Conservation (phyloP, 2,797 vertebrate species). For the Trematomus bernacchii region DNA sequence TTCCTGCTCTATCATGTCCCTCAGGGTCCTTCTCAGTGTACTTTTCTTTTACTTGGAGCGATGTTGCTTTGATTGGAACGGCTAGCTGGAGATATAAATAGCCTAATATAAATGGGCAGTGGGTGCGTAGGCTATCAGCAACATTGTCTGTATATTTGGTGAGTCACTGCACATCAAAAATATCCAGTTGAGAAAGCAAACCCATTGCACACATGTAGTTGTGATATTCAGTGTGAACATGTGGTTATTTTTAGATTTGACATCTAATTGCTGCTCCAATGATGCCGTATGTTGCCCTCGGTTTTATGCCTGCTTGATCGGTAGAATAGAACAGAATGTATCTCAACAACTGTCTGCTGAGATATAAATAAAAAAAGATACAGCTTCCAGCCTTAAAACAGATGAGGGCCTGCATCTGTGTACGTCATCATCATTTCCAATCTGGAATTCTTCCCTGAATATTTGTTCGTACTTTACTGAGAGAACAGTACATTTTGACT, state of each 20-base stretch:
- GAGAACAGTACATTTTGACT: not conserved
- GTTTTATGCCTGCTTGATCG: conserved; percentile 24
- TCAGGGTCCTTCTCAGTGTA: conserved; percentile 39
- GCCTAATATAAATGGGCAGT: conserved; percentile 48
- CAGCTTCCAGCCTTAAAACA: conserved; percentile 13
- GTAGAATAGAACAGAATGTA: not conserved
- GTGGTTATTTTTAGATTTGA: conserved; percentile 55
- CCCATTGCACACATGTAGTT: conserved; percentile 28
- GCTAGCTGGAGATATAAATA: conserved; percentile 62
- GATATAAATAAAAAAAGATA: not conserved
- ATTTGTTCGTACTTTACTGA: not conserved
- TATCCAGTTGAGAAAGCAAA: conserved; percentile 32
- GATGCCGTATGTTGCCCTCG: not conserved
- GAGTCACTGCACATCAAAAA: conserved; percentile 56
- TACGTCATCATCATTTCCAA: not conserved
- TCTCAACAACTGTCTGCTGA: no score
- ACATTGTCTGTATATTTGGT: conserved; percentile 48
- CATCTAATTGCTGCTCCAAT: conserved; percentile 12
- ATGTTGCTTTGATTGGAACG: conserved; percentile 62
- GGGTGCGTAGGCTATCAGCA: conserved; percentile 43
- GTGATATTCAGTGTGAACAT: conserved; percentile 51
- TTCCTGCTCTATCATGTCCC: conserved; percentile 52
- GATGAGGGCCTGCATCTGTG: conserved; percentile 1
- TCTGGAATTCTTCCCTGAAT: not conserved
- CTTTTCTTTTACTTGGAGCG: conserved; percentile 52